Base-by-base conservation (phyloP, 2,113 vertebrate genomes). In the Trichomycterus rosablanca region DNA sequence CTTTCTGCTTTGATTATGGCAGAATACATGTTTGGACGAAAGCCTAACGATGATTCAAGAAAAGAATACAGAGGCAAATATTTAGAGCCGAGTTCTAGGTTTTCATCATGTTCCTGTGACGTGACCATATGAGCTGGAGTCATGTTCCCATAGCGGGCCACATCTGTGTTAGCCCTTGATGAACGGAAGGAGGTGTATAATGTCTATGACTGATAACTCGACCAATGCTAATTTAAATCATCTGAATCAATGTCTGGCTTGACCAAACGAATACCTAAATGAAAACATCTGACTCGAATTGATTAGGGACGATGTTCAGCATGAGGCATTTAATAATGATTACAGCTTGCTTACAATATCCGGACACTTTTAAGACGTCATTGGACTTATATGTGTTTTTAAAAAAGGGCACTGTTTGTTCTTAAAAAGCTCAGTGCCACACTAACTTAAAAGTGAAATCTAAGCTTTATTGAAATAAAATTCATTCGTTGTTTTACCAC, bases 241-340 rank as follows among this genome's bases (percentile, higher is more conserved):
- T 84, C 80, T 84, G 85, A 86, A 85, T 80, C 78, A 74, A 81
- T 62, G 75, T 80, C 75, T 78, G 72, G 19, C 53, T 26, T 30
- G 60, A 76, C 30, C 58, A 48, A 39, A 35, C 34, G 12, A 5
- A 39, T 9, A 76, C 80, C 77, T 83, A 86, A 86, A 81, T 74
- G 79, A 82, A 89, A 87, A 80, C 85, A 88, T 84, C 83, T 86
- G 86, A 89, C 83, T 86, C 76, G 65, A 79, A 86, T 81, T 85
- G 80, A 82, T 80, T 81, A 76, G 75, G 76, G 78, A 85, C 82
- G 78, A 81, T 78, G 72, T 73, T 81, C 73, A 56, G 71, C 80
- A 79, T 67, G 73, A 57, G 58, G 61, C 49, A 66, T 63, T 66
- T 67, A 76, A 80, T 75, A 75, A 80, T 63, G 48, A 70, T 69